Percentiles rank a stretch among this genome's conserved stretches.
Conservation (phyloP, 2,797 vertebrate species). For the Peromyscus nudipes region DNA sequence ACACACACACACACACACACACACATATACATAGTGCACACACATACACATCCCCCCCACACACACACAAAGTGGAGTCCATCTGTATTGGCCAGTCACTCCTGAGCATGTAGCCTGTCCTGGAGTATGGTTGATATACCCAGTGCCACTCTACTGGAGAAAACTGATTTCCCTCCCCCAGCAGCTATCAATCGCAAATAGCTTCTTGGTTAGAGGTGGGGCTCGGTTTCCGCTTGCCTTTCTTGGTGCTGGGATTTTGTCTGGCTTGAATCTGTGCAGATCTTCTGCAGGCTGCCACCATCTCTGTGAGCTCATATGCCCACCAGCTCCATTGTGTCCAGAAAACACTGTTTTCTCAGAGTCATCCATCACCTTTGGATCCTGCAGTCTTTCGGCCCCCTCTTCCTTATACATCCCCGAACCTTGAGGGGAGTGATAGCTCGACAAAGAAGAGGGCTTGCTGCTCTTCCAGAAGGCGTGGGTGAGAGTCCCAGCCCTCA, state of each 20-base stretch:
- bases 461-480: neutral
- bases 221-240: no score
- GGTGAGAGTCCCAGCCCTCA: neutral
- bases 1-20: no score
- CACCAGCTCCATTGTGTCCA: no score
- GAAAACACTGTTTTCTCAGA: neutral
- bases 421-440: neutral
- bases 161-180: neutral
- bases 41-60: no score
- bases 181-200: neutral
- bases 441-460: neutral
- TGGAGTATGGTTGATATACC: neutral
- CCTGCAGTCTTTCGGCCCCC: no score
- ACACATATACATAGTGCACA: no score
- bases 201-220: neutral
- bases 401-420: neutral
- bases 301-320: neutral
- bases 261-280: neutral
- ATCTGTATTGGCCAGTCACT: neutral
- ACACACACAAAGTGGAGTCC: no score
- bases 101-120: neutral
- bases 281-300: neutral
- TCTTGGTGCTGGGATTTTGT: neutral
- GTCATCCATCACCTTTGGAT: neutral
- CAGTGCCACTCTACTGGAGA: no score